These are phyloP conservation scores for Pollenia labialis DNA, from an alignment of 2,888 invertebrate genomes.

Conservation along the genomic window DNA sequence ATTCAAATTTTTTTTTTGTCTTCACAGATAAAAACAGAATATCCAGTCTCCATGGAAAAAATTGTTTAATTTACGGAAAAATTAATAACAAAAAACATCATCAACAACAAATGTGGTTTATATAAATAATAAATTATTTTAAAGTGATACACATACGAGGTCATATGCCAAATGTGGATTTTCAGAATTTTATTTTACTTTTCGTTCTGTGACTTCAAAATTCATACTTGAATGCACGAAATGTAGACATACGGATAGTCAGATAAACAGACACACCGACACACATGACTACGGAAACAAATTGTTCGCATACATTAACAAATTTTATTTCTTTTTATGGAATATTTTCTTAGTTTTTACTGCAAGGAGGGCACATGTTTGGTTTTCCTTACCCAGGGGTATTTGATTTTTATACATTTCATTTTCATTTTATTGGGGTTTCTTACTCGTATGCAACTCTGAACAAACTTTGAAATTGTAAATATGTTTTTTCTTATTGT, in stretches of 20 bases:
- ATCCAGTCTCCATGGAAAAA: conserved; percentile 12
- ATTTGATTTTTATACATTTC: conserved; percentile 22
- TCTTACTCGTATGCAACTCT: background rate
- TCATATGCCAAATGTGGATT: conserved; percentile 44
- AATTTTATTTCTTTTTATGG: conserved; percentile 3
- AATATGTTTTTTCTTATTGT: background rate
- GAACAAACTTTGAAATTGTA: background rate
- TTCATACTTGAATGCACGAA: background rate
- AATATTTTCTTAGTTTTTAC: background rate
- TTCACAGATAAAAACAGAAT: background rate
- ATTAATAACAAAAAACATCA: background rate
- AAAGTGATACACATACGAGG: conserved; percentile 36
- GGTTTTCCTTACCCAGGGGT: conserved; percentile 16
- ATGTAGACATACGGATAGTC: background rate
- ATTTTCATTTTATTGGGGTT: background rate
- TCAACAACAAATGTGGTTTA: conserved; percentile 30
- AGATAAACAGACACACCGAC: background rate
- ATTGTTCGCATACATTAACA: conserved; percentile 20
- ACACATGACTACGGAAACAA: conserved; percentile 30
- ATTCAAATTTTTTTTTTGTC: conserved; percentile 6
- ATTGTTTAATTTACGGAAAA: conserved; percentile 31
- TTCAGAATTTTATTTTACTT: conserved; percentile 1
- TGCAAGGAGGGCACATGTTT: background rate
- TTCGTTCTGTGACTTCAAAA: conserved; percentile 10
- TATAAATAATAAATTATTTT: conserved; percentile 45